A percentile compares a stretch with the other conserved stretches of the same genome.
Conservation (phyloP, 2,113 vertebrate species). For the Chunga burmeisteri region DNA sequence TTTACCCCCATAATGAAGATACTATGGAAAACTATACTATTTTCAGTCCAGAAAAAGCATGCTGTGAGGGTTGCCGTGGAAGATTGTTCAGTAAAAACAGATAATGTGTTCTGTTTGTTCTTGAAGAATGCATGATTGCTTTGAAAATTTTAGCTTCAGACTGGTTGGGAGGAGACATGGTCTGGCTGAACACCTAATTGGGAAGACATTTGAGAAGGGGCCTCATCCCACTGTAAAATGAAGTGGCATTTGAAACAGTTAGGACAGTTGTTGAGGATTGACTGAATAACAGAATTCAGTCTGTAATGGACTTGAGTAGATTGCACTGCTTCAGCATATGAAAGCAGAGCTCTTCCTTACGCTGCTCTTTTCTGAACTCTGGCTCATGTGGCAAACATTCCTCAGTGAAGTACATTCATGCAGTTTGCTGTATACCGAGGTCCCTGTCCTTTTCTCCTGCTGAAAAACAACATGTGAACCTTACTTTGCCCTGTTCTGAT, state of each 20-base stretch:
- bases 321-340: neutral
- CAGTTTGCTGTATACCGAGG: neutral
- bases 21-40: neutral
- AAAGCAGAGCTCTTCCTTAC: neutral
- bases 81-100: neutral
- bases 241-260: neutral
- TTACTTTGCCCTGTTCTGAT: neutral
- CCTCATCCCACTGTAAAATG: neutral
- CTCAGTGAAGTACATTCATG: neutral
- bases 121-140: neutral
- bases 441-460: neutral
- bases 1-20: neutral
- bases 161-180: neutral
- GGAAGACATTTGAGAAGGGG: neutral
- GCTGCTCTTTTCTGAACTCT: neutral
- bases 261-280: neutral
- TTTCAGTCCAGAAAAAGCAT: neutral
- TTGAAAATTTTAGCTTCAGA: neutral
- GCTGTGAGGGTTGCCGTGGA: neutral
- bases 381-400: rapidly evolving
- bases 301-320: neutral
- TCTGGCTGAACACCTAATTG: neutral
- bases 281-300: neutral
- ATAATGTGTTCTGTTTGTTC: neutral
- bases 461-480: neutral